Evolutionary conservation across 2,113 vertebrate species (phyloP).

Genomic region (Silurus meridionalis): DNA sequence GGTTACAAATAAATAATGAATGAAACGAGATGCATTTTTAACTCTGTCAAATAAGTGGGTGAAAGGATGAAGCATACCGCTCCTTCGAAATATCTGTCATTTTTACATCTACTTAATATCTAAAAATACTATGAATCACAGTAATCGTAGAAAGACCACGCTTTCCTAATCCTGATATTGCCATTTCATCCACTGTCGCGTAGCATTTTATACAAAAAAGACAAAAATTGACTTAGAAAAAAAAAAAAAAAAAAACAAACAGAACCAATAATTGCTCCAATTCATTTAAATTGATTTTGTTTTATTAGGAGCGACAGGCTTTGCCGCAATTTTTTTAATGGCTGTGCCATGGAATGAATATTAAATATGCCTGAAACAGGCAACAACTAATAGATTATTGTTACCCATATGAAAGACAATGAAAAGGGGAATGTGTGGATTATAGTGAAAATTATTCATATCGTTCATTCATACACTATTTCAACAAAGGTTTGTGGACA

Average conservation of each 20-base stretch:
- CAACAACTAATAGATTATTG: not conserved
- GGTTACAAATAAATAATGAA: constrained; percentile 49
- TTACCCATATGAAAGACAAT: not conserved
- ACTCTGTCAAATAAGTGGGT: constrained; percentile 41
- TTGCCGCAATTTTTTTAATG: not conserved
- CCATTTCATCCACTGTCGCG: too few species aligned
- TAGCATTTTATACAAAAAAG: not conserved
- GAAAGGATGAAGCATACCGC: constrained; percentile 13
- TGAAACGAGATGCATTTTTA: constrained; percentile 46
- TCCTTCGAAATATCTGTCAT: not conserved
- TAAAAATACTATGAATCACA: not conserved
- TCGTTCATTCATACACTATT: too few species aligned
- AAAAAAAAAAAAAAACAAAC: not conserved
- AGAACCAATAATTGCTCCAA: not conserved
- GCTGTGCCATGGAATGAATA: not conserved
- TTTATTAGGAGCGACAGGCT: not conserved
- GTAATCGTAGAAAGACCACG: not conserved
- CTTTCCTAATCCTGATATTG: not conserved
- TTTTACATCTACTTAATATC: not conserved
- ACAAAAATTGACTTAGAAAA: too few species aligned
- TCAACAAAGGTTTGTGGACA: too few species aligned
- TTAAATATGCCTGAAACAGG: not conserved
- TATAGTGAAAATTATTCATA: not conserved
- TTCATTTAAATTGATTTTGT: not conserved
- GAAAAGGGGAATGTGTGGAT: not conserved